These are phyloP conservation scores for Anas platyrhynchos DNA, from an alignment of 2,113 vertebrate genomes.

Conservation along the genomic window DNA sequence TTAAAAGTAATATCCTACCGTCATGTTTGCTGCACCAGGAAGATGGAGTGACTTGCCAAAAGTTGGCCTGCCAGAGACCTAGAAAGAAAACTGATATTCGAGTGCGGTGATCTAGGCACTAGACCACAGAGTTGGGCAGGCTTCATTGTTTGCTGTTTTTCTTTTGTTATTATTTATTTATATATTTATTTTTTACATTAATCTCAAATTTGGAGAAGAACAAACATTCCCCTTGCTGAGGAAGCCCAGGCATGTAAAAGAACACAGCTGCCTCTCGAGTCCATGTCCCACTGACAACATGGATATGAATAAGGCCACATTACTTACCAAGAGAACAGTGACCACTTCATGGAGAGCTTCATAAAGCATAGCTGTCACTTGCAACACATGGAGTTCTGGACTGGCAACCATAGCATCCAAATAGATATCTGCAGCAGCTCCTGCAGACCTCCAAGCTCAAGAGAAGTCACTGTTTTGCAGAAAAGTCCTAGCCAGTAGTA, in stretches of 20 bases:
- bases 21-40: not conserved
- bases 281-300: no score
- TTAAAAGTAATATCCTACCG: not conserved
- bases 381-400: not conserved
- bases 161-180: no score
- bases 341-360: not conserved
- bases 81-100: not conserved
- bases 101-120: rapidly evolving
- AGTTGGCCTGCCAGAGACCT: not conserved
- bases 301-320: not conserved
- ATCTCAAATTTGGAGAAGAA: not conserved
- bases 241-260: not conserved
- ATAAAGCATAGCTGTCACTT: not conserved
- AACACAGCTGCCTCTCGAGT: not conserved
- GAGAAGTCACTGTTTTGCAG: not conserved
- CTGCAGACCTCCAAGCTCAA: not conserved
- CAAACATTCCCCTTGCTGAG: not conserved
- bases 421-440: not conserved
- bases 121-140: not conserved
- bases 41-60: not conserved
- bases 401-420: not conserved
- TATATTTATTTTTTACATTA: rapidly evolving
- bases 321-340: rapidly evolving
- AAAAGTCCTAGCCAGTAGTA: not conserved
- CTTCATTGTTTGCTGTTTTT: not conserved